Evolutionary conservation across 2,797 vertebrate genomes (phyloP).

Genomic region (Simalia tracyae): DNA sequence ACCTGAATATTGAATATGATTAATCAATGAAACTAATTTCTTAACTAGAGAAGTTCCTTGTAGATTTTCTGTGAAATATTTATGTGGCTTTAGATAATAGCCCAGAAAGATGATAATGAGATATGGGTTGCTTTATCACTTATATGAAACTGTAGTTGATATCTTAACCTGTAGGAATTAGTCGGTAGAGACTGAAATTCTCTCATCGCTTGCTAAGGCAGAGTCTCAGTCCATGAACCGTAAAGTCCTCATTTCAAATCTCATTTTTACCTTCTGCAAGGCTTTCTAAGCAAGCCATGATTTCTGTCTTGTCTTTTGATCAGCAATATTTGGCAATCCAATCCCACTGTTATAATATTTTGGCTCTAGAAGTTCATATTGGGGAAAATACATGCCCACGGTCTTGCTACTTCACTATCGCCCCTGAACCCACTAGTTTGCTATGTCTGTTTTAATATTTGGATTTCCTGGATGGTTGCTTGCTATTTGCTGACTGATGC

Average conservation of each 20-base stretch:
- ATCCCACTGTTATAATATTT: background rate
- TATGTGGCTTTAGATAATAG: constrained; percentile 4
- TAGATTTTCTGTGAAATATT: constrained; percentile 17
- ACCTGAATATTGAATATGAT: constrained; percentile 34
- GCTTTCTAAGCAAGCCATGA: background rate
- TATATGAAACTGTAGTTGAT: background rate
- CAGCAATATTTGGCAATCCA: background rate
- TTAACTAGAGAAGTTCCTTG: constrained; percentile 31
- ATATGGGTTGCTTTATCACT: background rate
- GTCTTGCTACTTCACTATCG: background rate
- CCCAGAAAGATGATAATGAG: background rate
- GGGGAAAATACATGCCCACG: background rate
- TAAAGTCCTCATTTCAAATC: background rate
- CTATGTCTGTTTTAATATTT: background rate
- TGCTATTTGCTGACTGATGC: background rate
- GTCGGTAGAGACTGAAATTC: background rate
- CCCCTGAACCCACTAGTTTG: background rate
- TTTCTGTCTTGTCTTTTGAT: background rate
- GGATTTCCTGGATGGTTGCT: background rate
- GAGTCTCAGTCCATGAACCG: background rate
- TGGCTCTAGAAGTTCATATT: background rate
- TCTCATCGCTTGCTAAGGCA: background rate
- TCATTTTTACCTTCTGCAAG: background rate
- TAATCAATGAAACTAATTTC: constrained; percentile 22
- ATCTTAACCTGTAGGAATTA: background rate